Evolutionary conservation across 1,140 invertebrate genomes (phyloP), one percentile per base, ranked within the genome.

Genomic region (Drosophila athabasca): DNA sequence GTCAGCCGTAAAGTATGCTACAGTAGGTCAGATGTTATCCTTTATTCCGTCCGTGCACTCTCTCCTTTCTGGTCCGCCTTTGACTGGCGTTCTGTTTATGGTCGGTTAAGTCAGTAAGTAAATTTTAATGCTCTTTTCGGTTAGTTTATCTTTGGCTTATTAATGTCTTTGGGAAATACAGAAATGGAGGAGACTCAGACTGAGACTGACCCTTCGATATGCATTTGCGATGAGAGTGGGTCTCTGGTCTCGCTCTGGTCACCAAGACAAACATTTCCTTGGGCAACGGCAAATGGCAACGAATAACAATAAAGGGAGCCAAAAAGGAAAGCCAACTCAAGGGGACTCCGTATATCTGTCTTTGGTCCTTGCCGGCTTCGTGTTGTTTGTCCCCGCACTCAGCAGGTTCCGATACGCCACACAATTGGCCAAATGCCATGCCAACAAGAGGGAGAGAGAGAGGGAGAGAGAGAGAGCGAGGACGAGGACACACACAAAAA

Each of bases 71-170:
- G 29, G 7, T 35, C 39, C 24, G 29, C 48, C 22, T 31, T 31
- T 41, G 65, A 44, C 22, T n/a, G 43, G 49, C 31, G 43, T 22
- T 74, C 59, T 75, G 62, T 76, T 76, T 76, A 76, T 76, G 72
- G 72, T 76, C 72, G 72, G 64, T 66, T 80, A 70, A 69, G 59
- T 61, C 54, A 50, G 77, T 71, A 80, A 76, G 77, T 71, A 62
- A 71, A 80, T 80, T 80, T 80, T 62, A 80, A 80, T 80, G 66
- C 67, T 49, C 41, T 75, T 76, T 79, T 72, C 53, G 62, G 59
- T 75, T 61, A 64, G 53, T 59, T 75, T 55, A 77, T 64, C 60
- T 71, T 31, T 43, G 58, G 48, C 55, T 60, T 54, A 65, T 77
- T 61, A 70, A 64, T 69, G 73, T 69, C 31, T 69, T 69, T 13